A percentile compares a stretch with the other conserved stretches of the same genome.
Evolutionary conservation across 2,888 invertebrate species (phyloP).

Genomic region (Lamellibrachia satsuma): DNA sequence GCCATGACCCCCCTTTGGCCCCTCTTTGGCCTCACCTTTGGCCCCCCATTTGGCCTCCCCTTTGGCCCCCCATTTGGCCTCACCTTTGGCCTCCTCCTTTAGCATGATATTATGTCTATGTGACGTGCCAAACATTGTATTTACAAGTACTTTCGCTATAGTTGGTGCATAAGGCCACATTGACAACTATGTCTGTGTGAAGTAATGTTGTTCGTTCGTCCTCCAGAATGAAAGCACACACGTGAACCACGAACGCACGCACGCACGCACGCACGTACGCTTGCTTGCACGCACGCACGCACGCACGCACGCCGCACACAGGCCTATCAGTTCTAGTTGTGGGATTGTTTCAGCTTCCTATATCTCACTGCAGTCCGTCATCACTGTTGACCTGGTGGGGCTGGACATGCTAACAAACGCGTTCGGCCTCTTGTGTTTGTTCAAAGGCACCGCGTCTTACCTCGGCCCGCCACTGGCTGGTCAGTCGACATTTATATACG

Average conservation of each 20-base stretch:
- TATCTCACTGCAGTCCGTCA: constrained; percentile 81
- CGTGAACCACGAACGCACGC: neutral
- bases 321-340: no score
- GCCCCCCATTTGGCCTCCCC: no score
- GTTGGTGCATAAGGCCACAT: no score
- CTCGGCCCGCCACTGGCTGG: constrained; percentile 68
- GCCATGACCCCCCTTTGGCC: no score
- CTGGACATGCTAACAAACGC: constrained; percentile 68
- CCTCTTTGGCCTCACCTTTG: neutral
- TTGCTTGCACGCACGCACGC: neutral
- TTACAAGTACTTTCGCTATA: no score
- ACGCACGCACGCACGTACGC: neutral
- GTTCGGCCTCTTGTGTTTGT: constrained; percentile 68
- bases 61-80: no score
- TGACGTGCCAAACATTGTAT: no score
- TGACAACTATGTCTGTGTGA: no score
- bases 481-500: constrained; percentile 37
- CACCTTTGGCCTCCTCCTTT: no score
- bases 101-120: no score
- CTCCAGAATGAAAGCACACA: no score
- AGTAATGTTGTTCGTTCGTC: no score
- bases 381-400: constrained; percentile 68
- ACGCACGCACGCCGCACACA: neutral
- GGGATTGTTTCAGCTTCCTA: constrained; percentile 78
- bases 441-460: constrained; percentile 68